Evolutionary conservation across 1,140 invertebrate genomes (phyloP), one percentile per base, ranked within the genome.

Genomic region (Ooceraea biroi): DNA sequence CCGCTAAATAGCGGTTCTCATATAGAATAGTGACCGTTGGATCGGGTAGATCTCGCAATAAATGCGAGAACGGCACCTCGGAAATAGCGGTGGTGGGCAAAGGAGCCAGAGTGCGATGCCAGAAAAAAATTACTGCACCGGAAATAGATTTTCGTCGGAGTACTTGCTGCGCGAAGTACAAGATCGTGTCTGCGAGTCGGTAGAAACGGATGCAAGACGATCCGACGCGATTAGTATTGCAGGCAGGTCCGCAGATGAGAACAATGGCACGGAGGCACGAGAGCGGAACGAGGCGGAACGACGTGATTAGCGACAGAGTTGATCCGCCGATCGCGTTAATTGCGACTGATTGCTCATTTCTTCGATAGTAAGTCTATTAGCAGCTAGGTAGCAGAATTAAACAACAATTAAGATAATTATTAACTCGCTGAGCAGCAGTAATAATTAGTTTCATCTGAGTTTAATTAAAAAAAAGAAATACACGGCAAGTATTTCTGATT

Each of bases 71-170:
- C 55, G 44, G 52, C 55, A 25, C 3, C 76, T 30, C 50, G 36
- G n/a, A 80, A 80, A 80, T 80, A 80, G 25, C 76, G 12, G 17
- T 65, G 65, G 52, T 25, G 50, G 22, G 48, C 61, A 50, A 78
- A 78, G 22, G 46, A 68, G 76, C 65, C 65, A 80, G 41, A 69
- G 14, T 44, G 30, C 36, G 36, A n/a, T 80, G 76, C 76, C 76
- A 80, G 65, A 30, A 78, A 68, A 36, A 65, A 76, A 12, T 69
- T 36, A 36, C 0, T 12, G 27, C 30, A 36, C 46, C 76, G 50
- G 63, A 80, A 80, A 80, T 80, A 80, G 76, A 80, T 46, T 71
- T 27, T 80, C 48, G 46, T 11, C 60, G 58, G 55, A 4, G 19
- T 22, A 11, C n/a, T 25, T 19, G 44, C 4, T 14, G 22, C 14